Evolutionary conservation across 1,140 invertebrate species (phyloP).

Genomic region (Whitmania pigra): DNA sequence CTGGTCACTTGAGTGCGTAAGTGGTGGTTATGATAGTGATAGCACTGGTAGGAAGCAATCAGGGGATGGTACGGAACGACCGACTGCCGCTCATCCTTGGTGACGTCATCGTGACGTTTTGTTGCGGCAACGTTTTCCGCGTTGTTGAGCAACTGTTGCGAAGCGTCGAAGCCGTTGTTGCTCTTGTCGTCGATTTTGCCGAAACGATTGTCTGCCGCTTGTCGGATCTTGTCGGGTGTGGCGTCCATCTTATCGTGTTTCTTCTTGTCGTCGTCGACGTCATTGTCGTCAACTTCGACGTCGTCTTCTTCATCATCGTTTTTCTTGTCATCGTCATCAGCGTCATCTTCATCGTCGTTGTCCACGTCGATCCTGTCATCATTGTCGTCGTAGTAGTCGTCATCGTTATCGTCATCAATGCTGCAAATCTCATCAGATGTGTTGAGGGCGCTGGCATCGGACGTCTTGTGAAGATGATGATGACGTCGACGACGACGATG

Average conservation of each 20-base stretch:
- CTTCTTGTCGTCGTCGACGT: not conserved
- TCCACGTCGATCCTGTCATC: not conserved
- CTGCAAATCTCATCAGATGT: not conserved
- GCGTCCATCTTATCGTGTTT: not conserved
- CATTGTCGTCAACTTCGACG: not conserved
- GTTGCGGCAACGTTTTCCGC: not conserved
- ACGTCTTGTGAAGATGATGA: not conserved
- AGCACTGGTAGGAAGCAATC: not conserved
- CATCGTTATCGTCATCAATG: not conserved
- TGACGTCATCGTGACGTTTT: not conserved
- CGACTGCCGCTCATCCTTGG: not conserved
- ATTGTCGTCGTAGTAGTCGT: not conserved
- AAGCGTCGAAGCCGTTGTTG: not conserved
- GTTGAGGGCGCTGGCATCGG: not conserved
- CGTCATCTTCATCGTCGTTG: conserved; percentile 2
- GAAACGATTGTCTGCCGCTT: not conserved
- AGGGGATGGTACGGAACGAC: too few relatives aligned
- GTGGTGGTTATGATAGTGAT: conserved; percentile 9
- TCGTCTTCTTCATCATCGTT: not conserved
- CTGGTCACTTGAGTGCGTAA: not conserved
- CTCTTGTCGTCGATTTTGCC: not conserved
- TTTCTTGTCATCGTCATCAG: not conserved
- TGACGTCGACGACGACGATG: not conserved
- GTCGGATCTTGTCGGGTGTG: not conserved
- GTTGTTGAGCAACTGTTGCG: not conserved